Conservation (phyloP, 2,888 invertebrate genomes). For the Dynastes maya region DNA sequence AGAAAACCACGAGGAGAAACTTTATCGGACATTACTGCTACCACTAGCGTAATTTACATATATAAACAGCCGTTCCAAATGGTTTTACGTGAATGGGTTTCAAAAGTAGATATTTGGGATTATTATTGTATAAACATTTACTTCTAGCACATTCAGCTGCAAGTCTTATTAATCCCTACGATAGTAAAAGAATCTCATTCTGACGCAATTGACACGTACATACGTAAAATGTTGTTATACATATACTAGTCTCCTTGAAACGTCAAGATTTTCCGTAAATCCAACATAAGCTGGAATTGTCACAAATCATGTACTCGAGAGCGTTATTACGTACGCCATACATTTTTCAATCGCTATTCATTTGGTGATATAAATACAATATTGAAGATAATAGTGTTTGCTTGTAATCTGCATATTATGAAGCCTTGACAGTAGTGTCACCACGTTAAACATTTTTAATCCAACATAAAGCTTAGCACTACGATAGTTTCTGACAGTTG, state of each 20-base stretch:
- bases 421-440: background rate
- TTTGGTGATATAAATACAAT: background rate
- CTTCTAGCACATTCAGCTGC: too few relatives aligned
- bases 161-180: too few relatives aligned
- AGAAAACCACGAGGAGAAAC: background rate
- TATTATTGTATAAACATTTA: too few relatives aligned
- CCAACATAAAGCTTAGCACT: background rate
- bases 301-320: background rate
- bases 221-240: too few relatives aligned
- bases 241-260: too few relatives aligned
- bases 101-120: too few relatives aligned
- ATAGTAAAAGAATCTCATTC: too few relatives aligned
- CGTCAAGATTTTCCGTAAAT: background rate
- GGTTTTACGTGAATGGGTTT: too few relatives aligned
- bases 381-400: constrained; percentile 5
- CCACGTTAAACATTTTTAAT: background rate
- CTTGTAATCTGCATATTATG: background rate
- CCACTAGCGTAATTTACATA: background rate
- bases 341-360: background rate
- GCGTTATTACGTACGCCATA: background rate
- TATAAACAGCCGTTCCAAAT: too few relatives aligned
- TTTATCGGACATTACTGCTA: constrained; percentile 4
- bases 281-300: background rate
- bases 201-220: too few relatives aligned
- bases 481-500: background rate